Evolutionary conservation across 2,797 vertebrate species (phyloP).

Genomic region (Valencia hispanica): DNA sequence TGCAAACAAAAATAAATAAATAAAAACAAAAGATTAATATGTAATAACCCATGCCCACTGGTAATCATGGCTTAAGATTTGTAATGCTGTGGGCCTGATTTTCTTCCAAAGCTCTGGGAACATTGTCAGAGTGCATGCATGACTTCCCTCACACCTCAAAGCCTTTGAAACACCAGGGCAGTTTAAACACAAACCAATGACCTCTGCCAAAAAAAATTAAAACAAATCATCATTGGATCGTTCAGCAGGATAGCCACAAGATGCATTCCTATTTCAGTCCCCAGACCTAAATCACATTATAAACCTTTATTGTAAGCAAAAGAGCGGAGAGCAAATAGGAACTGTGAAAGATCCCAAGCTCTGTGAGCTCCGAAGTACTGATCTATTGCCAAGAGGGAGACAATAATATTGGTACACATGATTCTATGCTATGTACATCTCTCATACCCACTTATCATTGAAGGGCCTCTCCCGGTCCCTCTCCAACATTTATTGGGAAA

Average conservation of each 20-base stretch:
- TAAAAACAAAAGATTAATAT: not conserved
- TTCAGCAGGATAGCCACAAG: not conserved
- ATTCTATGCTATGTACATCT: too few species aligned
- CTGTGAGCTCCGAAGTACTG: not conserved
- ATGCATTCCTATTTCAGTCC: too few species aligned
- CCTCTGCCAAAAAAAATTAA: not conserved
- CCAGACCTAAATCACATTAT: too few species aligned
- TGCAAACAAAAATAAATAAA: not conserved
- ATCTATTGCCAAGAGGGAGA: not conserved
- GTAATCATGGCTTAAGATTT: not conserved
- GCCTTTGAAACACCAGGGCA: not conserved
- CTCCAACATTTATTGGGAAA: too few species aligned
- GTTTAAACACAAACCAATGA: not conserved
- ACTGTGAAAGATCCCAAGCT: not conserved
- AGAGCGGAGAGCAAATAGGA: not conserved
- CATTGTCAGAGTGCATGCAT: too few species aligned
- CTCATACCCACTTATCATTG: too few species aligned
- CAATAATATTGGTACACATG: not conserved
- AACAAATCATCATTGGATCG: not conserved
- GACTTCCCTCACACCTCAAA: not conserved
- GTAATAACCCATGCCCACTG: not conserved
- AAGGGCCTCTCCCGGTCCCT: too few species aligned
- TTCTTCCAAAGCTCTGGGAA: not conserved
- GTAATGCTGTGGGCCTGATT: not conserved
- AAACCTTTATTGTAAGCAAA: too few species aligned